phyloP scores from a whole-genome alignment of 2,113 vertebrate species.

The Maccullochella peelii region DNA sequence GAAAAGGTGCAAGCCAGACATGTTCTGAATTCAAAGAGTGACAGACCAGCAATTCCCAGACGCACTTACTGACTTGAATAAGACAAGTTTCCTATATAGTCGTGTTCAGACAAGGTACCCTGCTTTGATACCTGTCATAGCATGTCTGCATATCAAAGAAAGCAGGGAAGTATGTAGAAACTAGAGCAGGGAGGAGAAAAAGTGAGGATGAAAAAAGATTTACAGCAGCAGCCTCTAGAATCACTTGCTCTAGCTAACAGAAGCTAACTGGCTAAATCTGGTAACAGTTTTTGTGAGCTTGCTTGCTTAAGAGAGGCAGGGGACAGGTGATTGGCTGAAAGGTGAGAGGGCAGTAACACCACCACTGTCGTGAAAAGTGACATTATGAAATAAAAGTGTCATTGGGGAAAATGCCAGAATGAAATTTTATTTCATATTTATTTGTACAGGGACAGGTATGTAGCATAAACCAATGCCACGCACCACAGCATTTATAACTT shows the following conservation, averaged over 20 bases:
- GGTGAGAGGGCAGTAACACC: neutral
- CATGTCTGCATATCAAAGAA: conserved; percentile 59
- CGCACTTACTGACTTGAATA: conserved; percentile 62
- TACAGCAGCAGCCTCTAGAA: neutral
- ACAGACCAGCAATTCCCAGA: conserved; percentile 63
- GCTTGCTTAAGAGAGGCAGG: neutral
- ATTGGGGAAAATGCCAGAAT: neutral
- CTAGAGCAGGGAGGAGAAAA: neutral
- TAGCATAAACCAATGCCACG: no score
- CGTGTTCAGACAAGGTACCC: conserved; percentile 65
- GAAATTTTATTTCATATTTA: no score
- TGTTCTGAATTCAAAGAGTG: conserved; percentile 54
- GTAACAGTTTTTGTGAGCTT: neutral
- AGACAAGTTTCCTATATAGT: conserved; percentile 57
- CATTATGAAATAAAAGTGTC: neutral
- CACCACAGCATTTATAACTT: no score
- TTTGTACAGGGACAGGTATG: no score
- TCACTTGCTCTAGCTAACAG: neutral
- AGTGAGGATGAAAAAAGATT: neutral
- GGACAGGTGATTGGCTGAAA: neutral
- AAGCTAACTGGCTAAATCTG: neutral
- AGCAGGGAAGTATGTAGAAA: conserved; percentile 32
- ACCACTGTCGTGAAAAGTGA: neutral
- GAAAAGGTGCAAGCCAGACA: conserved; percentile 43
- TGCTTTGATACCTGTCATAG: conserved; percentile 70